Percentiles rank a stretch among this genome's conserved stretches.
phyloP scores from a whole-genome alignment of 2,888 invertebrate genomes.

The Drosophila atripex region DNA sequence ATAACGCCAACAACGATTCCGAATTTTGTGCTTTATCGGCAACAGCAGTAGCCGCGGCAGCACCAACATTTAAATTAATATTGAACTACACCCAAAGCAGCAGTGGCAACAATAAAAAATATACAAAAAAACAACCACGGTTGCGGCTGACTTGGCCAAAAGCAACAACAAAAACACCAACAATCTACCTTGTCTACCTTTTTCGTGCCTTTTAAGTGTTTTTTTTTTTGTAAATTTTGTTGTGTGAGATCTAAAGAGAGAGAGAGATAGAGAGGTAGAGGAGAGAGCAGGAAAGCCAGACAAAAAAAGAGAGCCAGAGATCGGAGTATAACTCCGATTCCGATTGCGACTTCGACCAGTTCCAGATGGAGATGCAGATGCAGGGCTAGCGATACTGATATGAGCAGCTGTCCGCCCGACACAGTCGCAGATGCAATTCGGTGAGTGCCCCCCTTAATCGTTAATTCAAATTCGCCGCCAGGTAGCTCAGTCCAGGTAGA shows the following conservation, averaged over 20 bases:
- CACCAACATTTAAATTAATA: conserved; percentile 65
- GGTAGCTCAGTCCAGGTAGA: conserved; percentile 23
- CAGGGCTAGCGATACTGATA: conserved; percentile 42
- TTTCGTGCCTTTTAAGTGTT: conserved; percentile 72
- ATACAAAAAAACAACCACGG: conserved; percentile 22
- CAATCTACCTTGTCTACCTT: conserved; percentile 57
- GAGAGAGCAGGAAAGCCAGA: conserved; percentile 19
- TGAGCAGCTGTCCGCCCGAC: conserved; percentile 68
- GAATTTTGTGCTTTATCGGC: conserved; percentile 72
- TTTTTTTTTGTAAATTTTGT: conserved; percentile 6
- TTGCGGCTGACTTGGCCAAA: conserved; percentile 70
- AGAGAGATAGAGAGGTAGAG: conserved; percentile 20
- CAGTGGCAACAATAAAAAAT: conserved; percentile 36
- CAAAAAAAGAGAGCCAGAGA: conserved; percentile 37
- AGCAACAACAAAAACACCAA: conserved; percentile 46
- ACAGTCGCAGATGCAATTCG: conserved; percentile 53
- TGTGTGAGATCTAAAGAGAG: conserved; percentile 37
- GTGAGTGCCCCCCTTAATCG: conserved; percentile 67
- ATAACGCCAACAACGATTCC: conserved; percentile 60
- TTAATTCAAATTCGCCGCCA: conserved; percentile 1
- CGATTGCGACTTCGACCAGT: conserved; percentile 44
- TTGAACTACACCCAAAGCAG: conserved; percentile 71
- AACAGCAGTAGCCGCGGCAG: conserved; percentile 39
- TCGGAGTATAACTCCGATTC: conserved; percentile 41
- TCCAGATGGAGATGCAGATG: conserved; percentile 35